Evolutionary conservation across 2,113 vertebrate species (phyloP), one percentile per base, ranked within the genome.

Genomic region (Sylvilagus bachmani): DNA sequence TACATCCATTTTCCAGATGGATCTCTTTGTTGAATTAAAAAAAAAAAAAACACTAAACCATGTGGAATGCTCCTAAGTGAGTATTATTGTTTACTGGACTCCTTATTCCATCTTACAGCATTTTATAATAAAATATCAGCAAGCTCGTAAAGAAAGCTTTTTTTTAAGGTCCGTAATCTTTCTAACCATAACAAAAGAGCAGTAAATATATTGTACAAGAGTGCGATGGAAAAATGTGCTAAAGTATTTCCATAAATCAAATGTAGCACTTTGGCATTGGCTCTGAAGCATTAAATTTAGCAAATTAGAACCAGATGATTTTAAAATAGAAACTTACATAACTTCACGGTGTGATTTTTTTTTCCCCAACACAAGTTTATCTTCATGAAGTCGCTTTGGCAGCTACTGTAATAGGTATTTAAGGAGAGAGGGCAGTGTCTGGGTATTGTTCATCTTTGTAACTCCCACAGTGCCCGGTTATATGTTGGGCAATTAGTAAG

Each of bases 231-330:
- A 98, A 98, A 98, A 98, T 98, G 98, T 98, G 97, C 97, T 98
- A 93, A 98, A 98, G 96, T 98, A 98, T 98, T 98, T 98, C 98
- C 98, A 98, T 98, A 98, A 99, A 98, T 99, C 98, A 98, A 98
- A 98, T 93, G 97, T 96, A 98, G 96, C 96, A 95, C 97, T 97
- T 98, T 98, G 98, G 98, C 98, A 96, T 89, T 93, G 97, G 95
- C 95, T 98, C 93, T 96, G 97, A 98, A 97, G 97, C 97, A 98
- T 97, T 98, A 98, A 98, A 98, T 98, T 98, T 98, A 98, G 98
- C 96, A 98, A 98, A 99, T 98, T 98, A 98, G 97, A 98, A 98
- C 97, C 98, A 99, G 98, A 98, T 98, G 98, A 98, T 97, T 98
- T 98, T 98, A 98, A 98, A 98, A 98, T 98, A 98, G 98, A 98